Evolutionary conservation across 2,113 vertebrate species (phyloP), one percentile per base, ranked within the genome.

Genomic region (Perca fluviatilis): DNA sequence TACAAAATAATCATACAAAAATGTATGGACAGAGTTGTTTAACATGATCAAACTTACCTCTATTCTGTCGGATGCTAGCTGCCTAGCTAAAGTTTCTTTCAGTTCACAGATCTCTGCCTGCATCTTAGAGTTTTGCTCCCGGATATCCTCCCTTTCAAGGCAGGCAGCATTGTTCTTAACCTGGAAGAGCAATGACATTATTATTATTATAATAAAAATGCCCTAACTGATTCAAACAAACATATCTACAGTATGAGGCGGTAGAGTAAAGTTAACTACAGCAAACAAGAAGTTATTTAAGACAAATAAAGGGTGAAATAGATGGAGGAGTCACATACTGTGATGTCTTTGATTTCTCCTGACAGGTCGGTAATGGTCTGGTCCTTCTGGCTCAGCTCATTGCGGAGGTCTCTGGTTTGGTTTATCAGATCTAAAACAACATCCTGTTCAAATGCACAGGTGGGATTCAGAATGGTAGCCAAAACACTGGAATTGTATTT

Each of bases 361-460:
- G 87, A 94, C 75, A 98, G 88, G 40, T 95, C 94, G 71, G 94
- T 91, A 73, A 97, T 92, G 58, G 86, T 95, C 87, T 97, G 95
- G 0, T 95, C 95, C 91, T 96, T 98, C 86, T 97, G 94, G 90
- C 88, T 95, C 70, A 95, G 77, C 15, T 96, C 96, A 63, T 90
- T 91, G 71, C 97, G 97, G 61, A 98, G 93, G 58, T 97, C 96
- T 92, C 96, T 96, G 91, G 97, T 98, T 94, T 99, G 96, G 85
- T 91, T 97, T 89, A 98, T 97, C 80, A 99, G 94, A 77, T 97
- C 96, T 75, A 97, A 77, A 74, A 98, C 92, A 87, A 97, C 95
- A 83, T 95, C 97, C 98, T 99, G 89, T 49, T 78, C 72, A 25
- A 91, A 14, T 63, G 78, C 21, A 80, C 1, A 66, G 49, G 27